Conservation (phyloP, 2,113 vertebrate genomes). For the Arenaria interpres region DNA sequence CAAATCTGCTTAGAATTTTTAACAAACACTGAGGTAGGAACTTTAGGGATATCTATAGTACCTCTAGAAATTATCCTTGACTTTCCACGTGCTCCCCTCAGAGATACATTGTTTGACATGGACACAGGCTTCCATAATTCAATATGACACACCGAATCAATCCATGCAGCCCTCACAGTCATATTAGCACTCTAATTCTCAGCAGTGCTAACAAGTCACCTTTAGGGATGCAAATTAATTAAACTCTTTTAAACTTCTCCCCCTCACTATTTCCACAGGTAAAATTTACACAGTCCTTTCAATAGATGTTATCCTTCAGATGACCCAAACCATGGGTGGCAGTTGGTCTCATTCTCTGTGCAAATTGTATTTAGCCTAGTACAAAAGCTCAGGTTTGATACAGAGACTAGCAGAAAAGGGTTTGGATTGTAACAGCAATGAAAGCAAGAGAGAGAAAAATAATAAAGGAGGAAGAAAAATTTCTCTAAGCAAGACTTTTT, state of each 20-base stretch:
- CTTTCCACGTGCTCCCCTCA: not conserved
- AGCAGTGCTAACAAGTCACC: conserved; percentile 11
- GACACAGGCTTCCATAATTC: conserved; percentile 10
- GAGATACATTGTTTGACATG: not conserved
- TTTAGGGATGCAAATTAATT: conserved; percentile 41
- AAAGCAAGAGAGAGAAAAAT: not conserved
- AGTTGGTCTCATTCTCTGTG: not conserved
- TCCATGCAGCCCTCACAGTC: not conserved
- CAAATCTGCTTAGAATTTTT: not conserved
- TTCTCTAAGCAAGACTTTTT: not conserved
- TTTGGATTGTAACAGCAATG: not conserved
- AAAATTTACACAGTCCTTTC: conserved; percentile 9
- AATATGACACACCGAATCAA: conserved; percentile 19
- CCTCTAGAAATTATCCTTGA: not conserved
- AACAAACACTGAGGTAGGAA: not conserved
- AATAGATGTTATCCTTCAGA: not conserved
- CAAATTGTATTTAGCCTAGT: not conserved
- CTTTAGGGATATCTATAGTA: not conserved
- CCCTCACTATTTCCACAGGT: not conserved
- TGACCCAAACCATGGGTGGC: not conserved
- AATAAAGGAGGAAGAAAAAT: not conserved
- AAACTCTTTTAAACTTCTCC: not conserved
- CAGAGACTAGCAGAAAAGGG: not conserved
- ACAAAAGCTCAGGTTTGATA: not conserved
- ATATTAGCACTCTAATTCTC: conserved; percentile 3